phyloP scores from a whole-genome alignment of 2,888 invertebrate genomes.

The Halocaridina rubra region DNA sequence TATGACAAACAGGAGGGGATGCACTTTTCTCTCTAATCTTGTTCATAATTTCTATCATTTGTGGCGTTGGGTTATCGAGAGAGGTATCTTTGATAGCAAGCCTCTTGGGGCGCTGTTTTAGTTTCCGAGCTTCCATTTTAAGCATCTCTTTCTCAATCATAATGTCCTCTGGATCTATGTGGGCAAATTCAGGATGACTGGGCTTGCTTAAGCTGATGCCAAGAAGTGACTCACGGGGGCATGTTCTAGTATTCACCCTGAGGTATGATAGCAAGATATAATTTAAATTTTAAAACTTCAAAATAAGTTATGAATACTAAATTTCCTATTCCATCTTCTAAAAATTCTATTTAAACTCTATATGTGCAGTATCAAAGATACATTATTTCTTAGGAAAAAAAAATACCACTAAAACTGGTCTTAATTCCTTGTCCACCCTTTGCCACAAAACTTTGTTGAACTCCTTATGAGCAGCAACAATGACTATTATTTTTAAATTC shows the following conservation, averaged over 20 bases:
- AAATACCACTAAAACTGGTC: too few relatives aligned
- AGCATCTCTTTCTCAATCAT: conserved; percentile 61
- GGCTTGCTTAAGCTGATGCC: conserved; percentile 61
- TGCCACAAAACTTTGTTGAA: too few relatives aligned
- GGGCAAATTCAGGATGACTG: conserved; percentile 33
- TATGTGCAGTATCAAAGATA: too few relatives aligned
- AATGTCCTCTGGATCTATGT: conserved; percentile 48
- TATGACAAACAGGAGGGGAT: conserved; percentile 61
- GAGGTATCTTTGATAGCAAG: conserved; percentile 57
- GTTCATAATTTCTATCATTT: conserved; percentile 63
- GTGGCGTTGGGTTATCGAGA: conserved; percentile 61
- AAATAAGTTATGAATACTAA: too few relatives aligned
- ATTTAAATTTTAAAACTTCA: too few relatives aligned
- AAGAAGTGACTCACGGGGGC: conserved; percentile 43
- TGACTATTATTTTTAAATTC: too few relatives aligned
- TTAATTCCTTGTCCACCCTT: too few relatives aligned
- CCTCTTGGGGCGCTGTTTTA: conserved; percentile 53
- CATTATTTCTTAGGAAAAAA: too few relatives aligned
- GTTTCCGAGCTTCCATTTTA: conserved; percentile 59
- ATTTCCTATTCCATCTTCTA: too few relatives aligned
- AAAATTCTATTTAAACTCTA: too few relatives aligned
- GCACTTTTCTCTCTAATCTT: conserved; percentile 59
- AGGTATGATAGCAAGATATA: too few relatives aligned
- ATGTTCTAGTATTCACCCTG: conserved; percentile 60
- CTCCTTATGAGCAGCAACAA: too few relatives aligned